Percentiles rank a stretch among this genome's conserved stretches.
phyloP scores from a whole-genome alignment of 2,113 vertebrate genomes.

The Lutjanus erythropterus region DNA sequence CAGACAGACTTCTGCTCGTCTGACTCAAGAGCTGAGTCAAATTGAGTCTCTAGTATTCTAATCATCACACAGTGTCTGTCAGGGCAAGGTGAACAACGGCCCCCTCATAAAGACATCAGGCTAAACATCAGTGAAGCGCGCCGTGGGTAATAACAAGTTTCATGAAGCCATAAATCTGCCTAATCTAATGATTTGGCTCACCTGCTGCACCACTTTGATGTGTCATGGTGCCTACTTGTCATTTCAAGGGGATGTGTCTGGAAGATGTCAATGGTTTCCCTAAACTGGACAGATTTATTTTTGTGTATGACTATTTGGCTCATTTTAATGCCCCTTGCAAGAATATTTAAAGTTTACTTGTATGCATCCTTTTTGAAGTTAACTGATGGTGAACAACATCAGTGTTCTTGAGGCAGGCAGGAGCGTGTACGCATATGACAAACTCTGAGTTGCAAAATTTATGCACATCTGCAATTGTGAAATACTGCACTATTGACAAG shows the following conservation, averaged over 20 bases:
- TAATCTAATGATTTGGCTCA: slow-evolving; percentile 85
- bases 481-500: too few species aligned
- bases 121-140: slow-evolving; percentile 78
- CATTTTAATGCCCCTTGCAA: slow-evolving; percentile 45
- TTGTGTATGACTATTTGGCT: slow-evolving; percentile 49
- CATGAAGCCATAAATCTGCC: slow-evolving; percentile 85
- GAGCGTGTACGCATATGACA: not conserved
- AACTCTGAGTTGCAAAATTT: too few species aligned
- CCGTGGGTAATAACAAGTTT: slow-evolving; percentile 83
- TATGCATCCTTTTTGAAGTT: slow-evolving; percentile 9
- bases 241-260: slow-evolving; percentile 81
- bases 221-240: slow-evolving; percentile 80
- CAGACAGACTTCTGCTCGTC: slow-evolving; percentile 30
- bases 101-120: slow-evolving; percentile 84
- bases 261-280: slow-evolving; percentile 61
- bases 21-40: slow-evolving; percentile 60
- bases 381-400: not conserved
- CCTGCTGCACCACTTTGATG: slow-evolving; percentile 79
- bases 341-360: slow-evolving; percentile 10
- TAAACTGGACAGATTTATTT: slow-evolving; percentile 74
- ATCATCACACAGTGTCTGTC: slow-evolving; percentile 67
- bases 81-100: slow-evolving; percentile 79
- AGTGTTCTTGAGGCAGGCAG: not conserved
- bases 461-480: too few species aligned
- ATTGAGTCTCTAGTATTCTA: slow-evolving; percentile 63